These are phyloP conservation scores for Fukomys damarensis DNA, from an alignment of 2,113 vertebrate genomes.

Conservation along the genomic window DNA sequence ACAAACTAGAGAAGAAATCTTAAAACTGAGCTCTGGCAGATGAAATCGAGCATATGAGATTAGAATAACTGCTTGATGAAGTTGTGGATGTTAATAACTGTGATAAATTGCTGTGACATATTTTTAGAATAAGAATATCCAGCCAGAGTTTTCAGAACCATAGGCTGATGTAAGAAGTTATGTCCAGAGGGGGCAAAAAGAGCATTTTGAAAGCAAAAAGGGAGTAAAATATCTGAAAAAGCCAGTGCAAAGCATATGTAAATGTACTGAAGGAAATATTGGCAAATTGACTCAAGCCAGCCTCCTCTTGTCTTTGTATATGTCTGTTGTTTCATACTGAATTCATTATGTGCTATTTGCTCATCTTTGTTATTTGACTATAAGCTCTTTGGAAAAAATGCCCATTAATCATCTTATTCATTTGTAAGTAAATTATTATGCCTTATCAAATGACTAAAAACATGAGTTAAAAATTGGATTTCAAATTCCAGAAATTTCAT, in stretches of 20 bases:
- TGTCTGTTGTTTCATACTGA: not conserved
- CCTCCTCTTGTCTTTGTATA: not conserved
- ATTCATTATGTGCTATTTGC: not conserved
- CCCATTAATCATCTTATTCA: not conserved
- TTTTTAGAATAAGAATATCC: not conserved
- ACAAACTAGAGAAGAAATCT: not conserved
- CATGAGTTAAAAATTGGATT: not conserved
- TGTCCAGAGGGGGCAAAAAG: not conserved
- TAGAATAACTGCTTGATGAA: not conserved
- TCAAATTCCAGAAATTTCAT: not conserved
- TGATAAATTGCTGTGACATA: not conserved
- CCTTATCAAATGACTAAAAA: constrained; percentile 22
- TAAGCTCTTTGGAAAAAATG: not conserved
- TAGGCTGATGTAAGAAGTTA: not conserved
- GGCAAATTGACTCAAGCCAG: not conserved
- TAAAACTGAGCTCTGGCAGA: not conserved
- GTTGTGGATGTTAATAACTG: not conserved
- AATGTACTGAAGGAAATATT: not conserved
- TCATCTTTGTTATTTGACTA: not conserved
- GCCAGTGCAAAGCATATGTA: not conserved
- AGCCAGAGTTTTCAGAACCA: not conserved
- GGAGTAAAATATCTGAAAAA: not conserved
- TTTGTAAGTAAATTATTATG: not conserved
- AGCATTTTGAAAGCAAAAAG: not conserved
- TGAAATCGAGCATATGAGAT: not conserved